Evolutionary conservation across 2,888 invertebrate species (phyloP), one percentile per base, ranked within the genome.

Genomic region (Atherix ibis): DNA sequence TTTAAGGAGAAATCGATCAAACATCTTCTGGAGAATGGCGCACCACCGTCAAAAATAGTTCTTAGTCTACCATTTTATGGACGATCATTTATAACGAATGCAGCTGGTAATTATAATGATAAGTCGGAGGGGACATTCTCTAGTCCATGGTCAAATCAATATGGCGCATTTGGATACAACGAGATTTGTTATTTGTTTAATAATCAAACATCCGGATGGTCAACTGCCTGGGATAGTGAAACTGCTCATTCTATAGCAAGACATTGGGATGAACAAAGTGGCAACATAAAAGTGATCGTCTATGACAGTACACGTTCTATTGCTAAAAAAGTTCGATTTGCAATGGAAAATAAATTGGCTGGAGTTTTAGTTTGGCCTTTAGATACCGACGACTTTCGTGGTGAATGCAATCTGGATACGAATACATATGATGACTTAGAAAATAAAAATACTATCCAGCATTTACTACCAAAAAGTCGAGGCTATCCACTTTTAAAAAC

Each of bases 331-430:
- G 75, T 85, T 41, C 52, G 70, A 50, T 71, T 70, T 50, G 75
- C 75, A 1, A 65, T 75, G 50, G 65, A 68, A 40, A 66, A 71
- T 44, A 65, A 67, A 3, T 57, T 88, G 1, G 81, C 74, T 0
- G 88, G 88, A 2, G 69, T 78, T 1, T 87, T 88, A 84, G 73
- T 85, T 5, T 88, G 88, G 88, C 82, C 84, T 22, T 71, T 87
- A 25, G 88, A 88, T 53, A 88, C 84, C 0, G 88, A 88, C 43
- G 88, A 88, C 58, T 85, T 85, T 54, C 64, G 63, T 14, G 84
- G 83, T 0, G 67, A 66, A 30, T 85, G 85, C 41, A 51, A 56
- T 0, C 53, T 57, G 2, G 68, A 67, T 25, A 45, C 49, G 0
- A 65, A 68, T 29, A 58, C 65, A 0, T 71, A 63, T 41, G 48